Conservation (phyloP, 2,797 vertebrate species). For the Paguma larvata region DNA sequence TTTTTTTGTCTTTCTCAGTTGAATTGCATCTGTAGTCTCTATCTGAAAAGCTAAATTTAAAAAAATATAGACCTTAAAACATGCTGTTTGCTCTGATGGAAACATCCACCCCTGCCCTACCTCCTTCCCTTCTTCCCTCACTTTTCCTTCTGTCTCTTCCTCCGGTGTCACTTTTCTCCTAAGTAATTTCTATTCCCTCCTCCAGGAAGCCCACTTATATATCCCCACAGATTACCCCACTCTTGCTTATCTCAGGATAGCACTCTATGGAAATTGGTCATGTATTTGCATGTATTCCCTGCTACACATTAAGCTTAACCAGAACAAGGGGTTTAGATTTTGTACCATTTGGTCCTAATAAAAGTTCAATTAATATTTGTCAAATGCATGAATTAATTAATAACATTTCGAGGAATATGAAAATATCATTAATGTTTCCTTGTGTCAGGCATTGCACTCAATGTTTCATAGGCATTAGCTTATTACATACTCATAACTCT, state of each 20-base stretch:
- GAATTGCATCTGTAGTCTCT: neutral
- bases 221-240: no score
- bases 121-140: neutral
- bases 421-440: slow-evolving; percentile 23
- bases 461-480: neutral
- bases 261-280: neutral
- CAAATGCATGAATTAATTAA: slow-evolving; percentile 47
- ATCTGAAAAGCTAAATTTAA: neutral
- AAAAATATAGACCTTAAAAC: neutral
- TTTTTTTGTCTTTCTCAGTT: neutral
- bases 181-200: neutral
- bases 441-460: neutral
- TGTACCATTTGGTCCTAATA: neutral
- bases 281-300: neutral
- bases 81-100: neutral
- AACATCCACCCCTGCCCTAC: neutral
- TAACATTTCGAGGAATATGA: slow-evolving; percentile 7
- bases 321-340: neutral
- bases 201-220: neutral
- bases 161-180: neutral
- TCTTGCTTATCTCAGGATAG: neutral
- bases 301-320: neutral
- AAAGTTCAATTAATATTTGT: slow-evolving; percentile 37
- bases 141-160: neutral
- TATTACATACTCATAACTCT: slow-evolving; percentile 40